Conservation (phyloP, 2,113 vertebrate species). For the Rattus rattus region DNA sequence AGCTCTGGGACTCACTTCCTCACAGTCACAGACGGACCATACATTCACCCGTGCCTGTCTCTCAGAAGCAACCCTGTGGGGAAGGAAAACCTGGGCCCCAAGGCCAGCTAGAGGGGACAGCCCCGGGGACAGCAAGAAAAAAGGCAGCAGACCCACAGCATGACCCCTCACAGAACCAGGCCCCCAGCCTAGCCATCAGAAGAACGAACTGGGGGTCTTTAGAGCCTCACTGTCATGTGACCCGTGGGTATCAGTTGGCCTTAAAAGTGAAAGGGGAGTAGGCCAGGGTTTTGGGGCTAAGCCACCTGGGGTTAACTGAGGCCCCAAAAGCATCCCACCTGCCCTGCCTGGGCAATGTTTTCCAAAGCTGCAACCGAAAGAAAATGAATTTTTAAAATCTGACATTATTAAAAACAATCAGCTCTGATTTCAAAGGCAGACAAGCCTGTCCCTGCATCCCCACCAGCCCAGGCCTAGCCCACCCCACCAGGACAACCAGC, state of each 20-base stretch:
- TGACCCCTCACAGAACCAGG: conserved; percentile 79
- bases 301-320: neutral
- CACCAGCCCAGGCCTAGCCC: conserved; percentile 18
- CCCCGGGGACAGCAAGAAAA: conserved; percentile 56
- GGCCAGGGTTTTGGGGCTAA: conserved; percentile 79
- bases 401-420: conserved; percentile 86
- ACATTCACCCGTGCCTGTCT: neutral
- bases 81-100: neutral
- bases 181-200: conserved; percentile 79
- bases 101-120: conserved; percentile 14
- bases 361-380: conserved; percentile 81
- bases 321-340: conserved; percentile 38
- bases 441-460: conserved; percentile 34
- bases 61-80: neutral
- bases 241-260: conserved; percentile 37
- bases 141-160: conserved; percentile 29
- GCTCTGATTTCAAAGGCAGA: conserved; percentile 86
- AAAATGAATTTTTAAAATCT: conserved; percentile 85
- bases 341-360: conserved; percentile 79
- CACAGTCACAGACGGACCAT: neutral
- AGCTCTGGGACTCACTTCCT: neutral
- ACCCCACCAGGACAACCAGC: conserved; percentile 45
- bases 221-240: neutral
- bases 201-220: conserved; percentile 80
- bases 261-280: conserved; percentile 83